Evolutionary conservation across 2,888 invertebrate species (phyloP), one percentile per base, ranked within the genome.

Genomic region (Acronicta leporina): DNA sequence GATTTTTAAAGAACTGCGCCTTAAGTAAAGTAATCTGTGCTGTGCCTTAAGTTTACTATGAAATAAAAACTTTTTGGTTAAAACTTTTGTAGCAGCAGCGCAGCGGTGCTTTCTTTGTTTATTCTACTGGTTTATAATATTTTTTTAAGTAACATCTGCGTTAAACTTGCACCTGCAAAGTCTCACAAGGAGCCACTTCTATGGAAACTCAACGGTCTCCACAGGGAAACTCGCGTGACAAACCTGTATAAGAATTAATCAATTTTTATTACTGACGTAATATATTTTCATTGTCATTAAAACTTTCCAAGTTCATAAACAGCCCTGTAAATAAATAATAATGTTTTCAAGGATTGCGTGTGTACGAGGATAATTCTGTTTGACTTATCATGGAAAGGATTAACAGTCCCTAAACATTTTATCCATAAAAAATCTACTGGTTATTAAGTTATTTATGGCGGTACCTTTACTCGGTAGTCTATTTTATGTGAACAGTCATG

Each of bases 281-380:
- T 84, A 90, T 88, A 88, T 87, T 87, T 88, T 87, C 86, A 87
- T 81, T 83, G 88, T 84, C 88, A 87, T 90, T 90, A 89, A 88
- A 88, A 90, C 84, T 91, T 89, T 77, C 83, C 77, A 89, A 91
- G 84, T 90, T 89, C 88, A 86, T 87, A 89, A 90, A 89, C 86
- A 83, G 82, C 69, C 72, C 74, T 81, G 83, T 87, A 84, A 88
- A 89, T 91, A 89, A 90, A 89, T 88, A 88, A 88, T 87, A 80
- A 71, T 83, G 74, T 81, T 85, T 81, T 83, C 68, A 72, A 83
- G 81, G 75, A 78, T 90, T 78, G 91, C 91, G 88, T 92, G 91
- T 75, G 80, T 75, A 60, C 54, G 65, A 47, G 59, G 75, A 75
- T 79, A 74, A 81, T 78, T 77, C 72, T 77, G 67, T 79, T 78